Evolutionary conservation across 2,113 vertebrate genomes (phyloP), one percentile per base, ranked within the genome.

Genomic region (Xenopus borealis): DNA sequence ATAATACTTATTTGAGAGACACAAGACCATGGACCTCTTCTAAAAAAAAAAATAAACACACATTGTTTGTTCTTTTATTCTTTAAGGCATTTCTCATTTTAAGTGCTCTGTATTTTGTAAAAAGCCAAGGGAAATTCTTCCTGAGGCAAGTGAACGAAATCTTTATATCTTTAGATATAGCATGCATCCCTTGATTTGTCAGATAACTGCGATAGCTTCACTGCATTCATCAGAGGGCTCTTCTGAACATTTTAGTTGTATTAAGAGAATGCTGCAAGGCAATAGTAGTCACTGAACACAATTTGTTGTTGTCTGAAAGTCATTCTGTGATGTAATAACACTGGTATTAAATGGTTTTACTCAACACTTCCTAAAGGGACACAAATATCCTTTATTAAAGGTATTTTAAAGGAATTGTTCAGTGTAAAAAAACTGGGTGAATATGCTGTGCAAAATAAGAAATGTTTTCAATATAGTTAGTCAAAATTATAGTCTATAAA

Each of bases 61-160:
- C 10, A 10, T 14, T 10, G 10, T 12, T 50, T 50, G 46, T 57
- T 69, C 30, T 16, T 18, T 45, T 75, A 4, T 75, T 75, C 73
- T 69, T 45, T 27, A 40, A 70, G 58, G 74, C 66, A 70, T 64
- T 69, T 76, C 33, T 69, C 13, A 55, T 66, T 50, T 66, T 69
- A 63, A 76, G 74, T 69, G 74, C 74, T 64, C 58, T 69, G 46
- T 69, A 47, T 62, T 69, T 69, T 75, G 27, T 68, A 69, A 58
- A 62, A 40, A 75, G 73, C 2, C 16, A 64, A 70, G 23, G 66
- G 59, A 55, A 53, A 76, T 63, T 69, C 46, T 17, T 44, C 67
- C 74, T 27, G 46, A 46, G 74, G 74, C 66, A 55, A 45, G 52
- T 64, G 66, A 27, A 50, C 44, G 27, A 64, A 46, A n/a, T n/a